These are phyloP conservation scores for Osmerus eperlanus DNA, from an alignment of 2,113 vertebrate genomes.

Conservation along the genomic window DNA sequence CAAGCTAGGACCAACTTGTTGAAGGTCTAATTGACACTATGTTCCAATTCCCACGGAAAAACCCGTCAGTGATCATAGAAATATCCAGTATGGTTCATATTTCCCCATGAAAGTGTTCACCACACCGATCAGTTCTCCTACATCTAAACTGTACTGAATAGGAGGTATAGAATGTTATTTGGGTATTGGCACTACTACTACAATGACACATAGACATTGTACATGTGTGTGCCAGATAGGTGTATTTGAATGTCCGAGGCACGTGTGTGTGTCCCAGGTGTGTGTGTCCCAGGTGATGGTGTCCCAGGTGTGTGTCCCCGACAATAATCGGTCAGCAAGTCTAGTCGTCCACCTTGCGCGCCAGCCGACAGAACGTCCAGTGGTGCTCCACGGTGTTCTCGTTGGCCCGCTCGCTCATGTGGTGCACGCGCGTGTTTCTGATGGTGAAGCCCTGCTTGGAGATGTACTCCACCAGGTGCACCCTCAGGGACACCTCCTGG, in stretches of 20 bases:
- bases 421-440: conserved; percentile 82
- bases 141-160: too few species aligned
- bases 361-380: conserved; percentile 86
- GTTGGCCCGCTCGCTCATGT: conserved; percentile 87
- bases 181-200: too few species aligned
- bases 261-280: neutral
- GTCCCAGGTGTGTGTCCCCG: neutral
- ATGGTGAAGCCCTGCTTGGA: conserved; percentile 87
- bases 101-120: too few species aligned
- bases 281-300: neutral
- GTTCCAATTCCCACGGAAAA: neutral
- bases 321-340: neutral
- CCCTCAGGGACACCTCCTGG: conserved; percentile 83
- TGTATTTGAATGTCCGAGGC: neutral
- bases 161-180: too few species aligned
- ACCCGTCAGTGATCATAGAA: neutral
- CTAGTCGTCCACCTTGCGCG: conserved; percentile 84
- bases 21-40: too few species aligned
- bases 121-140: too few species aligned
- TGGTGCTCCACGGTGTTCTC: conserved; percentile 88
- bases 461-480: conserved; percentile 86
- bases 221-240: too few species aligned
- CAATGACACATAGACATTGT: too few species aligned
- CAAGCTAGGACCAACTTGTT: neutral
- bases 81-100: neutral